Base-by-base conservation (phyloP, 2,888 invertebrate species). In the Clusia tigrina region DNA sequence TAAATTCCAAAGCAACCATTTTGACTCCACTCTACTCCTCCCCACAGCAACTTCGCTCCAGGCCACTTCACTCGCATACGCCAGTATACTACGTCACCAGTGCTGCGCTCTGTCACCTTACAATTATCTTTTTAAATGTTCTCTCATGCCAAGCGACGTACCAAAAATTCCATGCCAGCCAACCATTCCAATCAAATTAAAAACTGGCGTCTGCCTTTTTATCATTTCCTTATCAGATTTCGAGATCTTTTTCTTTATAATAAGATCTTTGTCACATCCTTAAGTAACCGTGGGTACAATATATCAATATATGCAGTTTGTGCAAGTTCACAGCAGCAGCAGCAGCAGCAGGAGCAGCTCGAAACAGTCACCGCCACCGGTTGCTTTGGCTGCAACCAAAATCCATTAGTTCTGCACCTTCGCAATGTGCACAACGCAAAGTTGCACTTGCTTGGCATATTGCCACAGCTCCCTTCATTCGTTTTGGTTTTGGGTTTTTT, bases 171-270 rank as follows among this genome's bases (percentile, higher is more conserved):
- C 74, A 77, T 76, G 77, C 78, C 78, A 78, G 78, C 76, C n/a
- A n/a, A n/a, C 78, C 76, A 79, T 81, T 79, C 78, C 80, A 81
- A 82, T 82, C 81, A 82, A 82, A 81, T 82, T 81, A 81, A 80
- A 79, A 81, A 80, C 80, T 79, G 81, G 81, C 80, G 82, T 82
- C 81, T 81, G 76, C 78, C 81, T 78, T 82, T 81, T 81, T 81
- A 81, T 82, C 81, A 81, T 81, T 80, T 75, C 79, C 79, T 80
- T 80, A 80, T 80, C 80, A 78, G 82, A 81, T 80, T 78, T 74
- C 72, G 72, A 80, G 81, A 80, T 81, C 82, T 70, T 72, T 73
- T 69, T 76, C 69, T 74, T 78, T 76, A 79, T 78, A 79, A 81
- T 80, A 80, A 81, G 80, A 80, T 81, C 82, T 80, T 80, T 80